Conservation (phyloP, 2,113 vertebrate genomes). For the Tychaedon coryphoeus region DNA sequence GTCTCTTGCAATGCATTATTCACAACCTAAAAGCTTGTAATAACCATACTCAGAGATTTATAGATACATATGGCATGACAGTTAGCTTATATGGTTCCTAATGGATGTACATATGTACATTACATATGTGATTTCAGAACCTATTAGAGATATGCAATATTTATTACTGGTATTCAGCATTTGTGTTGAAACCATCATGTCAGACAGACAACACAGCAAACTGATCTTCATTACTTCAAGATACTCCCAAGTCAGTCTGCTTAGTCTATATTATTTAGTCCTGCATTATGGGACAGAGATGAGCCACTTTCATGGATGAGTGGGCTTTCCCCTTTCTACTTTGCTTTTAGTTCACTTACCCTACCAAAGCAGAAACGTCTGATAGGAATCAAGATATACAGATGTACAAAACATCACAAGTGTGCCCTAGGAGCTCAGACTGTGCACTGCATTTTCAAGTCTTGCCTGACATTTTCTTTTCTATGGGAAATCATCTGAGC, state of each 20-base stretch:
- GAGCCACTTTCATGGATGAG: neutral
- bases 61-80: neutral
- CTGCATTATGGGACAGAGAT: neutral
- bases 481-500: neutral
- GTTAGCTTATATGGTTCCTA: neutral
- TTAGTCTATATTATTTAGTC: neutral
- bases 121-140: neutral
- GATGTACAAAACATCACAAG: neutral
- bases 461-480: neutral
- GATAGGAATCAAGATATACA: neutral
- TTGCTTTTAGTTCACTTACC: neutral
- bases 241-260: neutral
- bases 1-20: neutral
- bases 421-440: neutral
- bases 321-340: neutral
- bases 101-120: neutral
- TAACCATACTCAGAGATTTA: neutral
- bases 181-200: neutral
- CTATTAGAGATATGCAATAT: neutral
- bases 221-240: neutral
- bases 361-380: neutral
- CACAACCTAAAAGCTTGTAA: neutral
- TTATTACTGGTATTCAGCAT: neutral
- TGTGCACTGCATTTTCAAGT: neutral
- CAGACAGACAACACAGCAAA: neutral